These are phyloP conservation scores for Pentalonia nigronervosa DNA, from an alignment of 1,140 invertebrate genomes.

Conservation along the genomic window DNA sequence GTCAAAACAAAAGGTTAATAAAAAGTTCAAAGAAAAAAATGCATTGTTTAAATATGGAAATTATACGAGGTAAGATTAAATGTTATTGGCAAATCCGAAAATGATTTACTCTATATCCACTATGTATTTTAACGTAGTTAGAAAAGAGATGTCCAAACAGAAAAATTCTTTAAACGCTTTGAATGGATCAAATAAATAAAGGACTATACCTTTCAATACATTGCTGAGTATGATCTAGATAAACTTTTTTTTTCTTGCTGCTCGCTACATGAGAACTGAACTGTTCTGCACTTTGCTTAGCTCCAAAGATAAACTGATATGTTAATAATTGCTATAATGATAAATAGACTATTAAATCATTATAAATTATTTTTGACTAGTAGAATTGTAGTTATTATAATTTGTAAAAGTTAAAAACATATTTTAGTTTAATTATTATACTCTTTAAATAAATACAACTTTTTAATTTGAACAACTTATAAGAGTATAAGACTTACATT, in stretches of 20 bases:
- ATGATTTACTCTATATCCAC: background rate
- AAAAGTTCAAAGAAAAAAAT: constrained; percentile 76
- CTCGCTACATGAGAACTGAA: too few relatives aligned
- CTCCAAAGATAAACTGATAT: background rate
- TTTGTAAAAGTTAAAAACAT: background rate
- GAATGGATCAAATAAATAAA: background rate
- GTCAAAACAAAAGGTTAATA: constrained; percentile 58
- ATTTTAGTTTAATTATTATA: background rate
- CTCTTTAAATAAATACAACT: background rate
- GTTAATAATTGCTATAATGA: background rate
- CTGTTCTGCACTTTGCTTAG: too few relatives aligned
- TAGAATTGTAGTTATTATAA: constrained; percentile 5
- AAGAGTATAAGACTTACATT: background rate
- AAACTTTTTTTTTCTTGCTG: too few relatives aligned
- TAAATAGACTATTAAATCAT: background rate
- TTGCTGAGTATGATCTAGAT: background rate
- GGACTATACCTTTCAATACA: background rate
- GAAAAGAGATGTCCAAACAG: constrained; percentile 8
- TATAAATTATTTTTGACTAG: background rate
- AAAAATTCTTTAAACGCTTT: background rate
- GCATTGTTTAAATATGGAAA: constrained; percentile 91
- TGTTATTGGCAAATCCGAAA: background rate
- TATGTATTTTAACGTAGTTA: constrained; percentile 26
- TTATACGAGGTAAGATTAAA: constrained; percentile 79
- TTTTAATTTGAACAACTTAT: background rate